Conservation (phyloP, 2,888 invertebrate species). For the Leucozona laternaria region DNA sequence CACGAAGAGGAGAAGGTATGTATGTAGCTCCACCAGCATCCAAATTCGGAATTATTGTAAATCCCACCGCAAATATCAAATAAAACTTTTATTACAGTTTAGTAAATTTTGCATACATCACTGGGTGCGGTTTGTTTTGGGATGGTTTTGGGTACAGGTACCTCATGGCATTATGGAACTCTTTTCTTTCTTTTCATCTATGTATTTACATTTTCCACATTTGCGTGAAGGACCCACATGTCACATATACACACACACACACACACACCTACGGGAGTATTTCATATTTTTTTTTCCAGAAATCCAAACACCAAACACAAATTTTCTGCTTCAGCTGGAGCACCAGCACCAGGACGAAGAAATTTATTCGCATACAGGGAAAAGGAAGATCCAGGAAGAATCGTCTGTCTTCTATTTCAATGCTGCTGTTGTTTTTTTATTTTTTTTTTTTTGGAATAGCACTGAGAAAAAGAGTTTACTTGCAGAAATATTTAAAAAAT, state of each 20-base stretch:
- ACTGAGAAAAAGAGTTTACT: conserved; percentile 60
- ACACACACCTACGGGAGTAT: conserved; percentile 39
- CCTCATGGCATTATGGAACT: conserved; percentile 19
- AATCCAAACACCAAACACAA: conserved; percentile 74
- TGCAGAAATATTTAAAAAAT: conserved; percentile 17
- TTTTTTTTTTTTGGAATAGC: conserved; percentile 32
- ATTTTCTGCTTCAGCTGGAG: conserved; percentile 69
- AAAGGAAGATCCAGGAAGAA: conserved; percentile 72
- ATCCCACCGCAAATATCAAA: conserved; percentile 76
- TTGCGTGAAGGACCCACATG: conserved; percentile 14
- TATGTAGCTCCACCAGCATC: not conserved
- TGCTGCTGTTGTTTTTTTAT: conserved; percentile 9
- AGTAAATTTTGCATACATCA: conserved; percentile 76
- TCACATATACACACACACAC: not conserved
- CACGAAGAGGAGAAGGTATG: not conserved
- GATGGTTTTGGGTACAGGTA: conserved; percentile 12
- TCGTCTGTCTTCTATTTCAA: conserved; percentile 63
- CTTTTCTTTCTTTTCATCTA: conserved; percentile 24
- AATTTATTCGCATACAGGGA: conserved; percentile 76
- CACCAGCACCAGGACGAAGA: conserved; percentile 53
- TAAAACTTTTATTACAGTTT: conserved; percentile 76
- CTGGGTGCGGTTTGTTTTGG: conserved; percentile 35
- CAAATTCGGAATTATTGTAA: conserved; percentile 74
- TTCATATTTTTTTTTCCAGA: conserved; percentile 68
- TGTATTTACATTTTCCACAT: conserved; percentile 33